A percentile compares a stretch with the other conserved stretches of the same genome.
These are phyloP conservation scores for Tarsius wallacei DNA, from an alignment of 2,797 vertebrate species.

Conservation along the genomic window DNA sequence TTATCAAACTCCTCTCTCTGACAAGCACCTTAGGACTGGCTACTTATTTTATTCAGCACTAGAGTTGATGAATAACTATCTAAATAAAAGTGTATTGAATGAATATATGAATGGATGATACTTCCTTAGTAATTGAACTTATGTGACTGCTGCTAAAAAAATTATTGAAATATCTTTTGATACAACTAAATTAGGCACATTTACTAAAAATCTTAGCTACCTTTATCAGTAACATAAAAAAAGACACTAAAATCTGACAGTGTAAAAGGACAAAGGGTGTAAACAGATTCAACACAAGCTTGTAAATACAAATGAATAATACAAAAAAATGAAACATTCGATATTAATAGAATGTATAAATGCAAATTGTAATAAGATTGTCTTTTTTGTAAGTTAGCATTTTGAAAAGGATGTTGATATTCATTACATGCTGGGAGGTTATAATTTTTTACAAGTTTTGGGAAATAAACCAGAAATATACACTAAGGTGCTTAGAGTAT, in stretches of 20 bases:
- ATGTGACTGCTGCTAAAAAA: background rate
- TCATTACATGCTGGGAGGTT: background rate
- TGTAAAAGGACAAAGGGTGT: background rate
- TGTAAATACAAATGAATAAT: background rate
- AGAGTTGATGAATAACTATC: background rate
- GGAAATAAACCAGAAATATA: background rate
- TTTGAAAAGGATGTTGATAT: background rate
- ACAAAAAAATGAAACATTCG: background rate
- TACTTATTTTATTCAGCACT: conserved; percentile 9
- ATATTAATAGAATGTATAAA: background rate
- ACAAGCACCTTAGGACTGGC: background rate
- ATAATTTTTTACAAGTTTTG: background rate
- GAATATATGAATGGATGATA: background rate
- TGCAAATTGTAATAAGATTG: background rate
- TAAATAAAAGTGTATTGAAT: conserved; percentile 11
- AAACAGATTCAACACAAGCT: background rate
- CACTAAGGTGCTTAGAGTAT: background rate
- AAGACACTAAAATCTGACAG: background rate
- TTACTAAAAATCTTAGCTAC: background rate
- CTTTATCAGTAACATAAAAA: conserved; percentile 1
- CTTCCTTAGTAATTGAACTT: conserved; percentile 23
- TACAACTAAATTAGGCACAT: background rate
- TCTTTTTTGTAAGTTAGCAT: background rate
- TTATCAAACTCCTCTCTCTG: background rate
- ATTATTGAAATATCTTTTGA: conserved; percentile 9